These are phyloP conservation scores for fruit fly (Drosophila melanogaster) DNA, from an alignment of 1,140 invertebrate species.

Conservation along the genomic window DNA sequence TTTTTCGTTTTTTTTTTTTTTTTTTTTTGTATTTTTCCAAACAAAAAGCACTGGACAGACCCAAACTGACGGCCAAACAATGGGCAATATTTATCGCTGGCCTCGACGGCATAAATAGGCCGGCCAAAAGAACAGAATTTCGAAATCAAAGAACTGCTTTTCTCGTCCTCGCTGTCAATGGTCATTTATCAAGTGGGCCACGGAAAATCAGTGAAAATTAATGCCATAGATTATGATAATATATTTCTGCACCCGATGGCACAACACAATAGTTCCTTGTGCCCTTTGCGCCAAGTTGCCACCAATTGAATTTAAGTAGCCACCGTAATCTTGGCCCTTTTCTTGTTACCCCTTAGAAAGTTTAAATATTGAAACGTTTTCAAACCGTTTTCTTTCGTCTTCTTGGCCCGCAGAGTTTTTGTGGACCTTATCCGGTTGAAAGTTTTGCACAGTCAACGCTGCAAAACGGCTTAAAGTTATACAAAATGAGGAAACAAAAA, in stretches of 20 bases:
- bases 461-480: conserved; percentile 29
- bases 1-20: background rate
- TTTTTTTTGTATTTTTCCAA: background rate
- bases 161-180: background rate
- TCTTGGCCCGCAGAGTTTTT: conserved; percentile 7
- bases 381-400: background rate
- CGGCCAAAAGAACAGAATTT: background rate
- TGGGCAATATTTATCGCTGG: conserved; percentile 35
- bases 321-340: too few relatives aligned
- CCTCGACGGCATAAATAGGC: conserved; percentile 33
- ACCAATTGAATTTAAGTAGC: conserved; percentile 2
- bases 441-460: conserved; percentile 16
- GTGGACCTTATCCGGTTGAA: conserved; percentile 3
- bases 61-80: conserved; percentile 25
- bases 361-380: conserved; percentile 7
- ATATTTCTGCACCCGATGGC: background rate
- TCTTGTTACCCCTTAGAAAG: background rate
- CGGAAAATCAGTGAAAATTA: conserved; percentile 10
- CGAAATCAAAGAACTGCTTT: conserved; percentile 23
- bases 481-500: conserved; percentile 11
- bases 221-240: conserved; percentile 23
- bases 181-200: conserved; percentile 22
- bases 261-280: background rate
- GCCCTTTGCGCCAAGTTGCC: too few relatives aligned
- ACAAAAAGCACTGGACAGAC: background rate